Evolutionary conservation across 2,888 invertebrate species (phyloP), one percentile per base, ranked within the genome.

Genomic region (Aleiodes leptofemur): DNA sequence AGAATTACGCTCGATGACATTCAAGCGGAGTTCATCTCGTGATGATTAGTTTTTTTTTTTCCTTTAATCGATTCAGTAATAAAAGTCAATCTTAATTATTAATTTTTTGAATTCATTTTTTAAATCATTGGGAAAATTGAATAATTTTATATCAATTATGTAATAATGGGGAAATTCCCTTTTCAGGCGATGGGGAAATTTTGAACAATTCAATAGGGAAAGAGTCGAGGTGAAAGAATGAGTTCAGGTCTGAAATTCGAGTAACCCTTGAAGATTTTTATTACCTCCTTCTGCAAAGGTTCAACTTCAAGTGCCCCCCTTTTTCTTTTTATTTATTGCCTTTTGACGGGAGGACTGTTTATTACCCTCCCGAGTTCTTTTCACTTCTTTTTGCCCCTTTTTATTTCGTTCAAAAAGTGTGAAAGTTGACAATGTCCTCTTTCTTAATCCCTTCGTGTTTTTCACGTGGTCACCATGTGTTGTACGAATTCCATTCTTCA

Each of bases 1-100:
- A 48, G 89, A 89, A 82, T 86, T 88, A 69, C 87, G 88, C 43
- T 84, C 89, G 13, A 89, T 88, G 89, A 89, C 87, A 6, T 88
- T 89, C 76, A 89, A 89, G 77, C 85, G 89, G 53, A 88, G 89
- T 75, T 83, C 85, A 31, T 86, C 86, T 70, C 89, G 89, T 14
- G 89, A 89, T 78, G 80, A 83, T 64, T 79, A 85, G 59, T 87
- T 85, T 61, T 69, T 55, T 13, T 59, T 69, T 59, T 50, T 59
- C 1, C 38, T 38, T 55, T 38, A 34, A 9, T 55, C 11, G n/a
- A 48, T 50, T 48, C 43, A 14, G 9, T 43, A 64, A 64, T 64
- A 64, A 64, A 59, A 16, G 55, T 55, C 55, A 55, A 16, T 55
- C 14, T 16, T 6, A 55, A 16, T 16, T 14, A 16, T 5, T 4